Evolutionary conservation across 2,888 invertebrate genomes (phyloP).

Genomic region (Metellina segmentata): DNA sequence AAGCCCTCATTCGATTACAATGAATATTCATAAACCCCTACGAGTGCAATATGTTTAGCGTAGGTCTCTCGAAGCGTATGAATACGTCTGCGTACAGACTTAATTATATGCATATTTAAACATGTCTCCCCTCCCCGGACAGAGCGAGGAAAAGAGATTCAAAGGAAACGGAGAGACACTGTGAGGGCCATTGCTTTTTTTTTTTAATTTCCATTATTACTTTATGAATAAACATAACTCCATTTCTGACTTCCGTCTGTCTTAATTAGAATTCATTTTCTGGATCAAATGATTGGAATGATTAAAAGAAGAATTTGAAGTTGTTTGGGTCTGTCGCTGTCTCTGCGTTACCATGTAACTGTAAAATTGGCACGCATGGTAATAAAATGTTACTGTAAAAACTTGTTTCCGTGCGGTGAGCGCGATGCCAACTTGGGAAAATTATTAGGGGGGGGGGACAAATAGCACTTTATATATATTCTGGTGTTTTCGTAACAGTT

Average conservation of each 20-base stretch:
- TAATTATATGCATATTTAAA: conserved; percentile 69
- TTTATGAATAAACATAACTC: conserved; percentile 31
- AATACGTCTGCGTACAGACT: conserved; percentile 1
- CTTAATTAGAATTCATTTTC: conserved; percentile 45
- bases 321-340: neutral
- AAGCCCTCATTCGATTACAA: conserved; percentile 27
- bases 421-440: neutral
- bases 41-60: neutral
- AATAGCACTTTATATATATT: no score
- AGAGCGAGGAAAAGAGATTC: neutral
- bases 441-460: no score
- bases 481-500: no score
- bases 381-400: neutral
- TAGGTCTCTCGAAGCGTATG: conserved; percentile 12
- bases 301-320: neutral
- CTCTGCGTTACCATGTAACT: neutral
- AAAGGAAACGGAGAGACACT: neutral
- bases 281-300: neutral
- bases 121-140: neutral
- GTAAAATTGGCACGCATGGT: neutral
- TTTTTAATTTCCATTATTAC: conserved; percentile 1
- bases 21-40: conserved; percentile 51
- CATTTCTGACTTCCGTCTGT: conserved; percentile 5
- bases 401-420: neutral
- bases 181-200: neutral